Conservation (phyloP, 2,113 vertebrate species). For the Cygnus buccinator region DNA sequence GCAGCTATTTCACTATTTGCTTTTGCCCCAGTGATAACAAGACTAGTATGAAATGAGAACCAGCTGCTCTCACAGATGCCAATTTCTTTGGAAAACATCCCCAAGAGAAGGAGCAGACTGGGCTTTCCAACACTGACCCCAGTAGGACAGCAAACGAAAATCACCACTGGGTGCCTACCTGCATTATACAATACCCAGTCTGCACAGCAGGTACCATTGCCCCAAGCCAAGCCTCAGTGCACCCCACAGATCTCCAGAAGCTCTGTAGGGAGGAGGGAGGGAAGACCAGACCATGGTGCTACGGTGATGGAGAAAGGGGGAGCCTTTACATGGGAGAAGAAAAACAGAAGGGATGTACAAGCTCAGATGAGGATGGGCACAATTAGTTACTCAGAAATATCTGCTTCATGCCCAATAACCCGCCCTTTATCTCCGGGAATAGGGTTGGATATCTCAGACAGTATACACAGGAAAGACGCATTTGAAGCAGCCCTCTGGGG, state of each 20-base stretch:
- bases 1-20: neutral
- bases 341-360: neutral
- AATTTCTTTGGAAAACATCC: neutral
- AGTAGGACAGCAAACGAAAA: neutral
- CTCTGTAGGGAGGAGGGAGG: neutral
- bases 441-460: neutral
- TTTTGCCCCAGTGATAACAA: neutral
- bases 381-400: neutral
- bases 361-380: neutral
- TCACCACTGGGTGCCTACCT: neutral
- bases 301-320: neutral
- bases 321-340: neutral
- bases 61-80: neutral
- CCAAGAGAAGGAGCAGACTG: neutral
- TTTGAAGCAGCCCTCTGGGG: neutral
- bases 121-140: neutral
- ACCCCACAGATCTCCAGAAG: neutral
- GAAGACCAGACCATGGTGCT: neutral
- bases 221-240: neutral
- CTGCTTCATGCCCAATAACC: accelerated
- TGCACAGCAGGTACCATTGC: neutral
- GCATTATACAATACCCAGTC: neutral
- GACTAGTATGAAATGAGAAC: neutral
- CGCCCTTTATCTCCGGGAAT: accelerated
- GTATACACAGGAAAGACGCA: neutral